Conservation (phyloP, 1,140 invertebrate genomes). For the Liolophura sinensis region DNA sequence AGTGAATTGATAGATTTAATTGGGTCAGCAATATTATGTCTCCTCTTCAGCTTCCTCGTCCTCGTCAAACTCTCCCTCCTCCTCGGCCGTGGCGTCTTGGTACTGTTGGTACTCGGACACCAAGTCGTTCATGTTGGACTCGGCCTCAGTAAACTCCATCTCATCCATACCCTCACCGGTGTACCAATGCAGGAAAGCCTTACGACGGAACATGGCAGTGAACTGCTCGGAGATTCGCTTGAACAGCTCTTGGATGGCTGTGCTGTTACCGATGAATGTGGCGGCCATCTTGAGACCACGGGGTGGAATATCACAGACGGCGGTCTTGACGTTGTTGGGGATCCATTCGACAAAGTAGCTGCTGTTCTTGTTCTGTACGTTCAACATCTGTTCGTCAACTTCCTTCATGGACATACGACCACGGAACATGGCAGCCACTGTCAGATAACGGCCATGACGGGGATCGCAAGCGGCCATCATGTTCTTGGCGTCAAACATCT, state of each 20-base stretch:
- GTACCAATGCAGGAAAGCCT: constrained; percentile 82
- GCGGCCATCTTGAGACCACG: constrained; percentile 87
- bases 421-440: constrained; percentile 91
- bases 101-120: constrained; percentile 95
- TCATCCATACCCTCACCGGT: constrained; percentile 86
- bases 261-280: constrained; percentile 71
- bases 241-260: constrained; percentile 79
- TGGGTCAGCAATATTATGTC: no score
- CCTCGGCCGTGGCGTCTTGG: constrained; percentile 81
- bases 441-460: constrained; percentile 70
- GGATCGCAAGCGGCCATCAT: constrained; percentile 70
- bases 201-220: constrained; percentile 72
- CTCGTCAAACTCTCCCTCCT: constrained; percentile 79
- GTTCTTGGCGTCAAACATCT: constrained; percentile 71
- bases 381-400: constrained; percentile 66
- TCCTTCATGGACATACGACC: constrained; percentile 96
- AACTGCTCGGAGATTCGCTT: constrained; percentile 75
- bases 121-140: constrained; percentile 81
- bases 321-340: constrained; percentile 67
- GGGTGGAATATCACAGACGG: constrained; percentile 75
- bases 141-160: constrained; percentile 78
- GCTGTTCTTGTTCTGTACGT: constrained; percentile 58
- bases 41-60: constrained; percentile 61
- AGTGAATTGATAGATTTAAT: no score
- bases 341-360: constrained; percentile 95